Evolutionary conservation across 1,140 invertebrate genomes (phyloP).

Genomic region (Babylonia areolata): DNA sequence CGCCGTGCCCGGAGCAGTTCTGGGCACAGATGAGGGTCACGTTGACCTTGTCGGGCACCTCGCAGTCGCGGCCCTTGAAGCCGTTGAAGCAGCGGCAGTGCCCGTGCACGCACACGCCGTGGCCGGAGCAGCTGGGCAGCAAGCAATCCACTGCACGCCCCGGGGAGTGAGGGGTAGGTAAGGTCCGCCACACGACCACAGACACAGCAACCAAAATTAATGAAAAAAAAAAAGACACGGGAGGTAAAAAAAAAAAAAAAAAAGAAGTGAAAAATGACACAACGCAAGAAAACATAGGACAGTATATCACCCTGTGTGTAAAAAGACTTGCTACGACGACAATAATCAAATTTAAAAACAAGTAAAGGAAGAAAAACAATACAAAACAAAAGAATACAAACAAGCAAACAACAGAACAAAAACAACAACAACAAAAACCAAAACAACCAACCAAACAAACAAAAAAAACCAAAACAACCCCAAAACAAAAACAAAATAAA

Average conservation of each 20-base stretch:
- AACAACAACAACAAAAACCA: not conserved
- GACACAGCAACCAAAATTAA: not conserved
- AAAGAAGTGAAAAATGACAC: not conserved
- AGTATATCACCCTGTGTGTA: not conserved
- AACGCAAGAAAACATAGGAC: not conserved
- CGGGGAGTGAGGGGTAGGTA: not conserved
- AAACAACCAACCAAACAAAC: not conserved
- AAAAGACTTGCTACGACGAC: not conserved
- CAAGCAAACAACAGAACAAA: not conserved
- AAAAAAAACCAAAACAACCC: not conserved
- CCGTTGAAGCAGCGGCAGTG: conserved; percentile 98
- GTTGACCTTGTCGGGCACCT: conserved; percentile 92
- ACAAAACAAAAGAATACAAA: not conserved
- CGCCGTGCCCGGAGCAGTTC: conserved; percentile 94
- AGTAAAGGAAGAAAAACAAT: not conserved
- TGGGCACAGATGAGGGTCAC: conserved; percentile 92
- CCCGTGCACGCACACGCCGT: conserved; percentile 96
- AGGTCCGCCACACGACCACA: not conserved
- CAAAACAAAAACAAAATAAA: not conserved
- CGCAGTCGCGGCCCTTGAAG: conserved; percentile 95
- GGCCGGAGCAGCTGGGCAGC: conserved; percentile 91
- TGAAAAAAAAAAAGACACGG: too few species aligned
- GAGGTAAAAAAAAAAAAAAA: not conserved
- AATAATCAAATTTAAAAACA: not conserved
- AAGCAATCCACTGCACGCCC: conserved; percentile 70